phyloP scores from a whole-genome alignment of 23 tunicate genomes.

The Halocynthia roretzi region DNA sequence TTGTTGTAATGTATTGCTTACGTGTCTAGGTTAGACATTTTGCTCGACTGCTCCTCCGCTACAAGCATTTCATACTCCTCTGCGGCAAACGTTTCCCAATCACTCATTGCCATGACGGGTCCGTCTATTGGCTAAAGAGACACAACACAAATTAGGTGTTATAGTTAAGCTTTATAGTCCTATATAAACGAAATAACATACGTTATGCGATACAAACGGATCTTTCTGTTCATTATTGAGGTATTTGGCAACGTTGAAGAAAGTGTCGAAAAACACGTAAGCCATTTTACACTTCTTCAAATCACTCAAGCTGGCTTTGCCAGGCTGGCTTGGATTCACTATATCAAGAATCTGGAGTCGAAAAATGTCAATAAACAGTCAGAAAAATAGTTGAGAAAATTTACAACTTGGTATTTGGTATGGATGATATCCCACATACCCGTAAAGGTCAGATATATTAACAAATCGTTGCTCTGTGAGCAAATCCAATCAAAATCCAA shows the following conservation, averaged over 20 bases:
- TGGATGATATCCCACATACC: background rate
- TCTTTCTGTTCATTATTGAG: slow-evolving; percentile 94
- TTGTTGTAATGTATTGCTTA: slow-evolving; percentile 21
- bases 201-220: slow-evolving; percentile 48
- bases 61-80: slow-evolving; percentile 95
- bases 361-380: background rate
- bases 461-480: too few species aligned
- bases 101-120: slow-evolving; percentile 35
- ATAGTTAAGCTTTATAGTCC: background rate
- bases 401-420: background rate
- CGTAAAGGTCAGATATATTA: background rate
- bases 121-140: slow-evolving; percentile 45
- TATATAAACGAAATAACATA: background rate
- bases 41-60: slow-evolving; percentile 84
- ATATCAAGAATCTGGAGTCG: slow-evolving; percentile 72
- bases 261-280: slow-evolving; percentile 91
- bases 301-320: slow-evolving; percentile 59
- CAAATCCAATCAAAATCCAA: too few species aligned
- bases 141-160: background rate
- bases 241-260: slow-evolving; percentile 95
- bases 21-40: slow-evolving; percentile 28
- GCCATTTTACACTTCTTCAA: slow-evolving; percentile 84
- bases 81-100: slow-evolving; percentile 83
- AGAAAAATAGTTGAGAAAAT: background rate
- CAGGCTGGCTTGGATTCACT: slow-evolving; percentile 60